Percentiles rank a stretch among this genome's conserved stretches.
Conservation (phyloP, 2,797 vertebrate genomes). For the Tangara arthus region DNA sequence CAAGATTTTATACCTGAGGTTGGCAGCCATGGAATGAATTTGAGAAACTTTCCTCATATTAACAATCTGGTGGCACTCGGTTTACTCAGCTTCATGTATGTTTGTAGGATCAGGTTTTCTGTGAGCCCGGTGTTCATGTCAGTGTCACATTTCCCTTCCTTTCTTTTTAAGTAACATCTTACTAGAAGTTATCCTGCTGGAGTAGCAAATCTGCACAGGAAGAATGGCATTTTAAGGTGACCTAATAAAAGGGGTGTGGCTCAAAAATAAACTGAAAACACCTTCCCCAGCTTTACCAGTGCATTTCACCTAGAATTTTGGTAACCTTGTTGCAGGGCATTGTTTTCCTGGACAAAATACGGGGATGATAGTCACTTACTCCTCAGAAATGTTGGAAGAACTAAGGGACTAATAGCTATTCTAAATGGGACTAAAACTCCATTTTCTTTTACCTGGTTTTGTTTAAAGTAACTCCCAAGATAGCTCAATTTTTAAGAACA, state of each 20-base stretch:
- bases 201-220: background rate
- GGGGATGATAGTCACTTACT: background rate
- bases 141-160: background rate
- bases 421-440: background rate
- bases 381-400: background rate
- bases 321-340: background rate
- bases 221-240: background rate
- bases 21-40: background rate
- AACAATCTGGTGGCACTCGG: background rate
- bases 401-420: background rate
- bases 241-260: background rate
- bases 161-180: background rate
- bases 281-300: background rate
- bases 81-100: background rate
- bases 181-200: background rate
- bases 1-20: background rate
- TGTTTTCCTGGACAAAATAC: background rate
- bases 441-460: background rate
- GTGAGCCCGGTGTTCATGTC: background rate
- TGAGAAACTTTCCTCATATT: background rate
- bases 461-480: background rate
- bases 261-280: background rate
- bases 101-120: background rate
- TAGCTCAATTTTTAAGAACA: background rate
- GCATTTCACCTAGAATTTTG: background rate